Conservation (phyloP, 2,797 vertebrate species). For the Phrynocephalus forsythii region DNA sequence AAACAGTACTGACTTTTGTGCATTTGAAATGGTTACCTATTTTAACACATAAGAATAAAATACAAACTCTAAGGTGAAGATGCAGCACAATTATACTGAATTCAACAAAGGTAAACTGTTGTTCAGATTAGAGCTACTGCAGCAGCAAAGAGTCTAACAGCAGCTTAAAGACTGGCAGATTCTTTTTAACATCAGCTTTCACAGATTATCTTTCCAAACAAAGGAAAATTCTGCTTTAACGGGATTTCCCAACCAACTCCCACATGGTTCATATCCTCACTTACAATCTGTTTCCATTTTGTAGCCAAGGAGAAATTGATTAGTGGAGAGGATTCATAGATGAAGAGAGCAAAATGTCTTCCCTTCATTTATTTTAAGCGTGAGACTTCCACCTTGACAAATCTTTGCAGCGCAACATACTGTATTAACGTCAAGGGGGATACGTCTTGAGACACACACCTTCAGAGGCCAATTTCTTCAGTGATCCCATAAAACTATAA, state of each 20-base stretch:
- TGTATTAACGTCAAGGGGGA: neutral
- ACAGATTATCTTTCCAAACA: no score
- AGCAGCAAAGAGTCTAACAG: no score
- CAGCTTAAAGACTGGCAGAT: no score
- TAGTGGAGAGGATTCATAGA: no score
- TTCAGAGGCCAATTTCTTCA: neutral
- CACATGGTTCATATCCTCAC: neutral
- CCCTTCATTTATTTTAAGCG: no score
- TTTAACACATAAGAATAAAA: neutral
- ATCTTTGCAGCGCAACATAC: neutral
- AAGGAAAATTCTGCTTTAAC: neutral
- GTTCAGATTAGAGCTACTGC: neutral
- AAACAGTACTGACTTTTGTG: neutral
- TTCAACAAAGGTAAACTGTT: neutral
- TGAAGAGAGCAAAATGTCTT: no score
- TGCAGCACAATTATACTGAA: neutral
- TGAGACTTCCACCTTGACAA: neutral
- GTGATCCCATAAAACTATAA: neutral
- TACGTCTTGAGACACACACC: neutral
- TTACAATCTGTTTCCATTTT: neutral
- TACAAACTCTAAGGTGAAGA: neutral
- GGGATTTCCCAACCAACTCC: neutral
- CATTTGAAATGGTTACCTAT: neutral
- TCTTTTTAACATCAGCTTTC: no score
- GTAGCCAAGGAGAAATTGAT: neutral